A percentile compares a stretch with the other conserved stretches of the same genome.
phyloP scores from a whole-genome alignment of 2,888 invertebrate species.

The Phortica magna region DNA sequence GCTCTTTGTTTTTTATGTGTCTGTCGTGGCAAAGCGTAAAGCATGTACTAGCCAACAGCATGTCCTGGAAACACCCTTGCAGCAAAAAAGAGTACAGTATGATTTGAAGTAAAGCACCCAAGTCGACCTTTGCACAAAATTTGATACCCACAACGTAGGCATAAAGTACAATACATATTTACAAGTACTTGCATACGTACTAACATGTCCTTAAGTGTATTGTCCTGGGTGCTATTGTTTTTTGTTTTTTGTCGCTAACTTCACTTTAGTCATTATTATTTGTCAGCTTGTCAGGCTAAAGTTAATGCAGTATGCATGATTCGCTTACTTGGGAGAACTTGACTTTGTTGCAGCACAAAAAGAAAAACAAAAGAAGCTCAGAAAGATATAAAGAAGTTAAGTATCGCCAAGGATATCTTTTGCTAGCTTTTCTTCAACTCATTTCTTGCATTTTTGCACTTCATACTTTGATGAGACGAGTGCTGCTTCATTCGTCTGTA shows the following conservation, averaged over 20 bases:
- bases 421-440: neutral
- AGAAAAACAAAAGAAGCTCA: conserved; percentile 16
- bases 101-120: neutral
- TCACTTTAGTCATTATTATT: neutral
- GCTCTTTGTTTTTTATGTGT: too few species aligned
- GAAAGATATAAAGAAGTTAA: neutral
- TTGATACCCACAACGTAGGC: conserved; percentile 24
- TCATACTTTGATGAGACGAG: neutral
- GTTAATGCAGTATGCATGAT: conserved; percentile 71
- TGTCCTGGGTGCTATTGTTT: neutral
- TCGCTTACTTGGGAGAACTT: conserved; percentile 58
- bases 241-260: neutral
- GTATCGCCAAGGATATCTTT: conserved; percentile 24
- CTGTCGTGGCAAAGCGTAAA: too few species aligned
- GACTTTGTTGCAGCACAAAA: neutral
- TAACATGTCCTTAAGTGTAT: conserved; percentile 6
- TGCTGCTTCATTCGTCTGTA: neutral
- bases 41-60: too few species aligned
- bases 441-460: too few species aligned
- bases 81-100: neutral
- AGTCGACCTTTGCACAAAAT: conserved; percentile 23
- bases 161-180: conserved; percentile 5
- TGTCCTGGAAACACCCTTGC: too few species aligned
- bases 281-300: conserved; percentile 14
- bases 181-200: neutral